A percentile compares a stretch with the other conserved stretches of the same genome.
Conservation (phyloP, 2,888 invertebrate species). For the Sicus ferrugineus region DNA sequence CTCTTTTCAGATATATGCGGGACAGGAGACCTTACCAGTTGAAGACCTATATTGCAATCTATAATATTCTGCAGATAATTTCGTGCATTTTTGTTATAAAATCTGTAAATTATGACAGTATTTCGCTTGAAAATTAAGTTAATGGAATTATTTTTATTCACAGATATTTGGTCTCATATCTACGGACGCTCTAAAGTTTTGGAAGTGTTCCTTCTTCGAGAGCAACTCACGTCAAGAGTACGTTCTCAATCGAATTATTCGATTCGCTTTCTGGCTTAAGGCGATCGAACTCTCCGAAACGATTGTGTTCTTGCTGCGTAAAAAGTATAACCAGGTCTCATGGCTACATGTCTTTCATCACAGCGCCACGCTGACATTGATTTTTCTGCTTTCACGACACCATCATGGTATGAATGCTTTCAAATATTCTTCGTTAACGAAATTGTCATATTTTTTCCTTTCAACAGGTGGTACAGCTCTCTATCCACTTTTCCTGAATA, state of each 20-base stretch:
- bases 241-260: conserved; percentile 63
- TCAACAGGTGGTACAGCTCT: conserved; percentile 72
- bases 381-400: conserved; percentile 72
- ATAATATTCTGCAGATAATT: conserved; percentile 82
- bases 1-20: conserved; percentile 70
- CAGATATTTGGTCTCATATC: conserved; percentile 51
- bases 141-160: neutral
- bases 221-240: conserved; percentile 38
- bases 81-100: conserved; percentile 51
- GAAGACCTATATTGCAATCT: conserved; percentile 73
- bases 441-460: conserved; percentile 2
- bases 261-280: conserved; percentile 74
- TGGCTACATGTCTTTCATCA: conserved; percentile 80
- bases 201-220: conserved; percentile 46
- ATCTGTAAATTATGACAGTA: conserved; percentile 45
- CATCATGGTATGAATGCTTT: conserved; percentile 69
- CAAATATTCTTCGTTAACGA: neutral
- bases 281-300: conserved; percentile 75
- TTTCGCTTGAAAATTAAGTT: too few relatives aligned
- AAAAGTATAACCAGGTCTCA: conserved; percentile 76
- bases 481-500: conserved; percentile 73
- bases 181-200: conserved; percentile 44
- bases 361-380: conserved; percentile 68
- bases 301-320: conserved; percentile 74
- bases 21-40: conserved; percentile 73